Conservation (phyloP, 2,797 vertebrate species). For the Sebastes hubbsi region DNA sequence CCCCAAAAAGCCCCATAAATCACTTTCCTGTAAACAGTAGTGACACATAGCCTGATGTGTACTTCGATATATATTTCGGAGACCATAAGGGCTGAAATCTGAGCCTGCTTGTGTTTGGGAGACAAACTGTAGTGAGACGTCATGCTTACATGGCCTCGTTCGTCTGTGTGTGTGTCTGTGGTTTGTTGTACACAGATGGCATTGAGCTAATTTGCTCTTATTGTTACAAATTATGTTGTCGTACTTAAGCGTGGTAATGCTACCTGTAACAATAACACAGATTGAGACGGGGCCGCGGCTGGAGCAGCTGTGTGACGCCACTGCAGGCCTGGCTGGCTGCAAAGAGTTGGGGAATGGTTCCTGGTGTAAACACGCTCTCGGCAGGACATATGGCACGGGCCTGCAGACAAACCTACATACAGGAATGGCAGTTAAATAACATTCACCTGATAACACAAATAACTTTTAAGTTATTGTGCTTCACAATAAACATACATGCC, state of each 20-base stretch:
- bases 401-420: constrained; percentile 40
- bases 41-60: constrained; percentile 84
- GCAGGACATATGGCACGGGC: constrained; percentile 27
- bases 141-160: constrained; percentile 34
- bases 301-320: constrained; percentile 59
- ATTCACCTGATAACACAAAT: constrained; percentile 59
- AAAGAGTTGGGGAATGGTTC: constrained; percentile 24
- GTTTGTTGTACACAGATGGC: constrained; percentile 61
- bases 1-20: constrained; percentile 83
- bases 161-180: background rate
- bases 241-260: constrained; percentile 69
- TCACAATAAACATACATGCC: constrained; percentile 36
- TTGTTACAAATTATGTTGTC: constrained; percentile 75
- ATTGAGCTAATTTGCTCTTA: constrained; percentile 69
- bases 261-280: constrained; percentile 74
- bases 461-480: constrained; percentile 38
- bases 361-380: constrained; percentile 63
- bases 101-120: constrained; percentile 73
- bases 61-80: constrained; percentile 82
- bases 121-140: constrained; percentile 65
- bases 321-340: constrained; percentile 32
- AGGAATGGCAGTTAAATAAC: constrained; percentile 43
- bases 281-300: constrained; percentile 15
- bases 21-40: constrained; percentile 85
- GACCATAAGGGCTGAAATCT: constrained; percentile 79